These are phyloP conservation scores for Thera britannica DNA, from an alignment of 2,888 invertebrate genomes.

Conservation along the genomic window DNA sequence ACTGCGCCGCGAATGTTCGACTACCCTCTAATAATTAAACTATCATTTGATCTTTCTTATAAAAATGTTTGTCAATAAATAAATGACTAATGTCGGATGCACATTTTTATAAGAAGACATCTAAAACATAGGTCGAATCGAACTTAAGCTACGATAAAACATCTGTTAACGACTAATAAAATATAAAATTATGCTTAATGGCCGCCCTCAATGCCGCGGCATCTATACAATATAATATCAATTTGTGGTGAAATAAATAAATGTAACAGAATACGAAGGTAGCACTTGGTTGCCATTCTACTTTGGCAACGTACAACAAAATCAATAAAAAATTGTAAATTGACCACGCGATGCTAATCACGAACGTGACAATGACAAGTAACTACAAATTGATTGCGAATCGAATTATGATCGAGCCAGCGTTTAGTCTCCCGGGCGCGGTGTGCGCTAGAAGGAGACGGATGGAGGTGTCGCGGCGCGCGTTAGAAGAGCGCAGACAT, in stretches of 20 bases:
- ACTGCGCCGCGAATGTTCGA: background rate
- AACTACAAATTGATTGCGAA: no score
- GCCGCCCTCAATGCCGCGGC: background rate
- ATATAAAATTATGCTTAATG: slow-evolving; percentile 26
- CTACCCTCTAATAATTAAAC: background rate
- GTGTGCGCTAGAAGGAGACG: background rate
- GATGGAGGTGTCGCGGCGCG: no score
- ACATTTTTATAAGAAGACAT: slow-evolving; percentile 15
- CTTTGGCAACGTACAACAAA: no score
- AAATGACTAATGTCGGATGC: slow-evolving; percentile 22
- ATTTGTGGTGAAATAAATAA: background rate
- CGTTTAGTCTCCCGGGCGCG: no score
- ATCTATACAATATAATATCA: background rate
- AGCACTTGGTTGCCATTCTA: no score
- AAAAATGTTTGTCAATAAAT: slow-evolving; percentile 28
- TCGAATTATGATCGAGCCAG: no score
- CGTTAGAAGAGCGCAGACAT: background rate
- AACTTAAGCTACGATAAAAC: slow-evolving; percentile 23
- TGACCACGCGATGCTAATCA: no score
- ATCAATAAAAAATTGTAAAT: no score
- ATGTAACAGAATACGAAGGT: no score
- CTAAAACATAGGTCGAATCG: slow-evolving; percentile 14
- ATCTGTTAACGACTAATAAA: slow-evolving; percentile 24
- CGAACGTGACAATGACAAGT: no score
- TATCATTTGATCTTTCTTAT: slow-evolving; percentile 16